Base-by-base conservation (phyloP, 2,113 vertebrate genomes). In the Ailurus styani region DNA sequence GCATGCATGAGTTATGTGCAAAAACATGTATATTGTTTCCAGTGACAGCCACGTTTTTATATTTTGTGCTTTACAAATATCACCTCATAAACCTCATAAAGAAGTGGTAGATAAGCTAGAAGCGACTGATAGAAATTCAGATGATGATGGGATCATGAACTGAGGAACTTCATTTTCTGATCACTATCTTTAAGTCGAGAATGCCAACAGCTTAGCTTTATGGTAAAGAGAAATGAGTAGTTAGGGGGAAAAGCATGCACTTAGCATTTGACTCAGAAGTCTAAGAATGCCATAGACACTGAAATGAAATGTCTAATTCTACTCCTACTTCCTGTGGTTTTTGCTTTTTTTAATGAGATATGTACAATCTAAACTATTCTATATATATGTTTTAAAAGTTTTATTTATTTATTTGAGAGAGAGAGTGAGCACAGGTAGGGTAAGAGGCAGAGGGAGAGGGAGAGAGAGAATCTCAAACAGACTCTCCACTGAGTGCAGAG, bases 281-380 rank as follows among this genome's bases (percentile, higher is more conserved):
- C 54, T 84, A 87, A 92, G 12, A n/a, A 96, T 66, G 87, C 42
- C 37, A 72, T 66, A 82, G 54, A 81, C 18, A 68, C 14, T 82
- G 57, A 73, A 79, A 90, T 54, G 37, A 93, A 96, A 96, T 84
- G 50, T 57, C 15, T 87, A 83, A 79, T 90, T 93, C 66, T 64
- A 72, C 20, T 87, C 90, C 57, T 75, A 37, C 40, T 94, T 94
- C 52, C 70, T 84, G 1, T 73, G 31, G 11, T 4, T 52, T 91
- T 93, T 93, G 54, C 40, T 55, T 86, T 87, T 93, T 96, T 90
- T 75, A 37, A 55, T 75, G 62, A 60, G 20, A 42, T 90, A 54
- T 70, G 25, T 57, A 8, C 14, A 62, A 34, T 62, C 60, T 52
- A 6, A 62, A 14, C 10, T 31, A 68, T 50, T 52, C 12, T 94